A percentile compares a stretch with the other conserved stretches of the same genome.
Evolutionary conservation across 2,797 vertebrate genomes (phyloP).

Genomic region (Micrastur ruficollis): DNA sequence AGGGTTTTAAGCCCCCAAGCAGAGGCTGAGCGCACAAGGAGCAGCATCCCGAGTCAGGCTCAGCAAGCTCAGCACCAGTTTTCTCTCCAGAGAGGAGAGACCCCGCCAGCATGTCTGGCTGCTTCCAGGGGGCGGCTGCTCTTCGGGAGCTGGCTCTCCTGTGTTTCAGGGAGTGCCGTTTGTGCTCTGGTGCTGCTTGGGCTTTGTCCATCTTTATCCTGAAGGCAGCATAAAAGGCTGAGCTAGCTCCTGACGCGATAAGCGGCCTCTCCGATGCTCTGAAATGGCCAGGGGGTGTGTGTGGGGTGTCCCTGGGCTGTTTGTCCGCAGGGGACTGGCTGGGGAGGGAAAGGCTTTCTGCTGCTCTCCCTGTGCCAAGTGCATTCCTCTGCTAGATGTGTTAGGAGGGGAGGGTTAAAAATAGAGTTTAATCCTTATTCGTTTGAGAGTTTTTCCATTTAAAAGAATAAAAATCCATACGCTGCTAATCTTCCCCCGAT

Average conservation of each 20-base stretch:
- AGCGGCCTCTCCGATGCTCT: neutral
- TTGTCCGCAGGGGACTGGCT: neutral
- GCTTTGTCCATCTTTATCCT: neutral
- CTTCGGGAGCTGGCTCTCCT: too few relatives aligned
- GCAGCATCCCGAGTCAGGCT: neutral
- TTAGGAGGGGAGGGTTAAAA: neutral
- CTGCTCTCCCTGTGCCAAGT: neutral
- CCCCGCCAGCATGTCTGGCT: neutral
- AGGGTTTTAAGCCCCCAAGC: neutral
- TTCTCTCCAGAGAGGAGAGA: neutral
- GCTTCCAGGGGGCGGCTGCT: neutral
- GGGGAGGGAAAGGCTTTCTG: neutral
- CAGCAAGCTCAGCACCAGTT: neutral
- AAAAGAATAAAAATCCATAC: neutral
- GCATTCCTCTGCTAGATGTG: neutral
- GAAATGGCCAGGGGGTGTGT: neutral
- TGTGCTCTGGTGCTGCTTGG: neutral
- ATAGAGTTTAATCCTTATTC: neutral
- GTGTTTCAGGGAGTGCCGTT: neutral
- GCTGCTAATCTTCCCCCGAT: neutral
- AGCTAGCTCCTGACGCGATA: neutral
- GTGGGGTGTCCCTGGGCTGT: neutral
- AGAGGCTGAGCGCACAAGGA: neutral
- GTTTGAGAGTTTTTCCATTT: neutral
- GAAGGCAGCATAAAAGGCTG: neutral